Evolutionary conservation across 2,797 vertebrate genomes (phyloP).

Genomic region (Acanthurus tractus): DNA sequence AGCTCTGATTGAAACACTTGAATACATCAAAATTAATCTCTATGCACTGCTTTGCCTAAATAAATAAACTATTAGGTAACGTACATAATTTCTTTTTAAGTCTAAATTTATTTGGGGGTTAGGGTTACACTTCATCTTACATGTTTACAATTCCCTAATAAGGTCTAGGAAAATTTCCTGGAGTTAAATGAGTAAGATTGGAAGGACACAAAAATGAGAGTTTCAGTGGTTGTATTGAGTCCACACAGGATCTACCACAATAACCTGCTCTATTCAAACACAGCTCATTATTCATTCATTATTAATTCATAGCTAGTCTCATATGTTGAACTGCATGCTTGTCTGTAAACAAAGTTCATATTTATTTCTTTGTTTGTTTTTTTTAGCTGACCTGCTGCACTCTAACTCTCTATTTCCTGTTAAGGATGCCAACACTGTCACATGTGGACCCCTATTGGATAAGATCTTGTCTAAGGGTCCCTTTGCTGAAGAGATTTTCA

Average conservation of each 20-base stretch:
- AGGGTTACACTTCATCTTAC: constrained; percentile 1
- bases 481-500: no score
- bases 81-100: constrained; percentile 13
- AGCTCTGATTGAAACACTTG: neutral
- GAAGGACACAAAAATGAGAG: neutral
- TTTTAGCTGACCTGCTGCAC: constrained; percentile 2
- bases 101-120: neutral
- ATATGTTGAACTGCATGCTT: neutral
- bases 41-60: neutral
- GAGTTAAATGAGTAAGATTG: neutral
- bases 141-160: constrained; percentile 5
- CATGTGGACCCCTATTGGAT: no score
- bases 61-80: neutral
- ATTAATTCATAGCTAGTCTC: neutral
- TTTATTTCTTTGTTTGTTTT: neutral
- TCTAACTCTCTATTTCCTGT: neutral
- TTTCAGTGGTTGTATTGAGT: neutral
- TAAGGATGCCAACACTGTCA: no score
- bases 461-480: no score
- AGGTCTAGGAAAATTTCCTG: neutral
- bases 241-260: neutral
- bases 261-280: neutral
- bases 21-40: neutral
- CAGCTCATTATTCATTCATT: neutral
- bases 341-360: neutral